Conservation (phyloP, 2,888 invertebrate species). For the Hydroisotoma schaefferi region DNA sequence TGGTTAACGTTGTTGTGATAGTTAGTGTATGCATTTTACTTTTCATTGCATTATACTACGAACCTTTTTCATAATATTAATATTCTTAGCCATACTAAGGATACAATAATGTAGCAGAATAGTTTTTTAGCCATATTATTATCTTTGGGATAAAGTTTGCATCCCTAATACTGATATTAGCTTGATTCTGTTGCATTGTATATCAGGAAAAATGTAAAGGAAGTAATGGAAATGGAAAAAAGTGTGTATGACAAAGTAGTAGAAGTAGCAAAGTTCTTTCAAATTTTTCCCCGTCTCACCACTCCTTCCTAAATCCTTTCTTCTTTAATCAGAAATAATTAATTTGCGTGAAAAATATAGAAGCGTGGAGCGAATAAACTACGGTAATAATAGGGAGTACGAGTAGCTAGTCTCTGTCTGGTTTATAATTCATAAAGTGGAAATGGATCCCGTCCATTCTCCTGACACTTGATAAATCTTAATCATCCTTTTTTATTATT, state of each 20-base stretch:
- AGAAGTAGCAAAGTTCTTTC: neutral
- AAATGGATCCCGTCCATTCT: conserved; percentile 9
- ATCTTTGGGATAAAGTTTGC: too few relatives aligned
- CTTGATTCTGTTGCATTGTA: too few relatives aligned
- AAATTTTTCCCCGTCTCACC: conserved; percentile 20
- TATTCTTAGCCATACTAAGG: too few relatives aligned
- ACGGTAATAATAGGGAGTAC: neutral
- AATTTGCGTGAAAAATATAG: conserved; percentile 37
- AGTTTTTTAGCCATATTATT: too few relatives aligned
- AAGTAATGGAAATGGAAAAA: conserved; percentile 14
- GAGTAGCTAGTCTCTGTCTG: neutral
- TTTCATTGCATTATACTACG: too few relatives aligned
- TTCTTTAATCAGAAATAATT: conserved; percentile 47
- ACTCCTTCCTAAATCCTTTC: conserved; percentile 24
- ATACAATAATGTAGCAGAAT: too few relatives aligned
- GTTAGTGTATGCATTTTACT: too few relatives aligned
- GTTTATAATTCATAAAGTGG: conserved; percentile 5
- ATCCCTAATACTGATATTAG: too few relatives aligned
- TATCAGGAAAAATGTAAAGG: too few relatives aligned
- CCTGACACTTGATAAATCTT: conserved; percentile 43
- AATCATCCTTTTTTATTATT: conserved; percentile 19
- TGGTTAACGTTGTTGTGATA: too few relatives aligned
- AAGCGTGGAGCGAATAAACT: conserved; percentile 2
- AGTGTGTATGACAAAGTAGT: conserved; percentile 8
- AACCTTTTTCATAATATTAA: too few relatives aligned